These are phyloP conservation scores for Dryococelus australis DNA, from an alignment of 2,888 invertebrate genomes.

Conservation along the genomic window DNA sequence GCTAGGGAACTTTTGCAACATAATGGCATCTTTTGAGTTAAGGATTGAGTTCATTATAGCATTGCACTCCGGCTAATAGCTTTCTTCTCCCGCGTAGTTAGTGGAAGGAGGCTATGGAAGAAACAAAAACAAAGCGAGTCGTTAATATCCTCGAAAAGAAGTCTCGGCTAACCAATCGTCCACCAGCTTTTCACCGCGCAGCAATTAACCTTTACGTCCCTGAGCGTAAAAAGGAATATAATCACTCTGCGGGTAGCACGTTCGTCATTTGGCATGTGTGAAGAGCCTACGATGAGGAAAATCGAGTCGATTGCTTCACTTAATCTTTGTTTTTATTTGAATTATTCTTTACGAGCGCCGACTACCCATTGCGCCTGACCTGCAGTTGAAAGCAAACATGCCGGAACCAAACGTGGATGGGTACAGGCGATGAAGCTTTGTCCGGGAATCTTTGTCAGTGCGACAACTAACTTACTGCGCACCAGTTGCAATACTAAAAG, in stretches of 20 bases:
- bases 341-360: background rate
- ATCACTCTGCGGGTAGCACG: background rate
- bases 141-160: background rate
- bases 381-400: background rate
- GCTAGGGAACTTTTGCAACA: background rate
- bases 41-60: slow-evolving; percentile 16
- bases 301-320: slow-evolving; percentile 1
- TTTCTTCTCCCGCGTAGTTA: background rate
- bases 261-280: background rate
- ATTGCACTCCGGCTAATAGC: slow-evolving; percentile 8
- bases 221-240: background rate
- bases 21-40: slow-evolving; percentile 16
- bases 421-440: too few species aligned
- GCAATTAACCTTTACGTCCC: background rate
- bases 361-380: background rate
- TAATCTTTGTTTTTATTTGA: background rate
- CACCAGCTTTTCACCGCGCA: background rate
- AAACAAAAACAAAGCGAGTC: background rate
- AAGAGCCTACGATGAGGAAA: background rate
- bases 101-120: background rate
- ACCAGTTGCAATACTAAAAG: too few species aligned
- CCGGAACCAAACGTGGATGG: background rate
- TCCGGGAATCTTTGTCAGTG: too few species aligned
- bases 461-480: too few species aligned
- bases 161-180: background rate